Evolutionary conservation across 2,888 invertebrate genomes (phyloP), one percentile per base, ranked within the genome.

Genomic region (Agrotis ipsilon): DNA sequence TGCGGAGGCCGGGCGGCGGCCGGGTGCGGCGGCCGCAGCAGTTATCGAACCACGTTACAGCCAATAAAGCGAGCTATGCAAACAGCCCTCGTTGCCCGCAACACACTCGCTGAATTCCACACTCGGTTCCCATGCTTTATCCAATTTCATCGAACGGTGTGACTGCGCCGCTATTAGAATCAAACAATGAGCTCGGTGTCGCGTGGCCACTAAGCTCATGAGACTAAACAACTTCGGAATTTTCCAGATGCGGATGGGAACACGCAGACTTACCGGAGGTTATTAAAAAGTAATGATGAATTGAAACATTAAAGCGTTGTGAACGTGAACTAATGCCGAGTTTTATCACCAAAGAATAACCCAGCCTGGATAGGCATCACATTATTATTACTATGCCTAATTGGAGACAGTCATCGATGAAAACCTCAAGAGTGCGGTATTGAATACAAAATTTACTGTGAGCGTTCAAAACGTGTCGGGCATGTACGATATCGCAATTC

Each of bases 11-110:
- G 85, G 78, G 82, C 75, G 80, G 57, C 45, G 59, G 84, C 85
- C 83, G 79, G 81, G 81, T 79, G 83, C 85, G 83, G 76, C 83
- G 83, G 80, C 80, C 84, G 87, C 88, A 86, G 90, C 89, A 89
- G 89, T 92, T 90, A 90, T 89, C 89, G 91, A 89, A 88, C 88
- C 87, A 86, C 93, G 95, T 94, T 92, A 92, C 94, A 93, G 94
- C 92, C 91, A 93, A 96, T 96, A 96, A 96, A 96, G 92, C 92
- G 91, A 94, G 92, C 94, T 92, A 96, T 95, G 94, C 95, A 93
- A 95, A 95, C 94, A 94, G 90, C 90, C 90, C 89, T 88, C 89
- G 86, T 85, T 82, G 88, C 84, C 84, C 78, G 84, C 89, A 90
- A 89, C 88, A 90, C 90, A 91, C 89, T 88, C 90, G 91, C 91